A percentile compares a stretch with the other conserved stretches of the same genome.
Evolutionary conservation across 2,888 invertebrate species (phyloP).

Genomic region (Meloe dianella): DNA sequence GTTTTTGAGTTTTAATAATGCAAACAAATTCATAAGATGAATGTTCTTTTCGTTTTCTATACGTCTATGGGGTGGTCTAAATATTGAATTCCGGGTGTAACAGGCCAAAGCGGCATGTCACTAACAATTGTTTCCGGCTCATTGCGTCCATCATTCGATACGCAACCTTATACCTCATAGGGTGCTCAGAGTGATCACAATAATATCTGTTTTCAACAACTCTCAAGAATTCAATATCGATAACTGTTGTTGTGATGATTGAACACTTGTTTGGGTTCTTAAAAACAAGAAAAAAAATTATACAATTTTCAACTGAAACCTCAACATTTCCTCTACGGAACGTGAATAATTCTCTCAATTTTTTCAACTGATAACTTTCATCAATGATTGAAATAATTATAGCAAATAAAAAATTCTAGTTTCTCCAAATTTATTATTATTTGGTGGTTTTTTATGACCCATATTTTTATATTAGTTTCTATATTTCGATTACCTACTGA

Average conservation of each 20-base stretch:
- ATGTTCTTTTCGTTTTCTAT: not conserved
- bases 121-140: conserved; percentile 38
- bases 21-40: not conserved
- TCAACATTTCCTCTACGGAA: not conserved
- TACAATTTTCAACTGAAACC: conserved; percentile 37
- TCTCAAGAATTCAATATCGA: conserved; percentile 26
- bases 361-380: not conserved
- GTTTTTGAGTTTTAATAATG: conserved; percentile 9
- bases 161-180: conserved; percentile 41
- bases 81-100: conserved; percentile 40
- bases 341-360: not conserved
- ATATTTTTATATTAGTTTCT: not conserved
- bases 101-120: conserved; percentile 41
- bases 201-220: conserved; percentile 38
- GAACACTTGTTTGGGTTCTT: conserved; percentile 24
- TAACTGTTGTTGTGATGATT: conserved; percentile 29
- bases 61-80: conserved; percentile 40
- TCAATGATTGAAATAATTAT: not conserved
- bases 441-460: not conserved
- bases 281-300: not conserved
- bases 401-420: not conserved
- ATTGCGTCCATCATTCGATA: conserved; percentile 37
- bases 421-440: not conserved
- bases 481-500: conserved; percentile 1
- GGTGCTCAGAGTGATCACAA: conserved; percentile 39